Evolutionary conservation across 2,797 vertebrate species (phyloP).

Genomic region (Vespertilio murinus): DNA sequence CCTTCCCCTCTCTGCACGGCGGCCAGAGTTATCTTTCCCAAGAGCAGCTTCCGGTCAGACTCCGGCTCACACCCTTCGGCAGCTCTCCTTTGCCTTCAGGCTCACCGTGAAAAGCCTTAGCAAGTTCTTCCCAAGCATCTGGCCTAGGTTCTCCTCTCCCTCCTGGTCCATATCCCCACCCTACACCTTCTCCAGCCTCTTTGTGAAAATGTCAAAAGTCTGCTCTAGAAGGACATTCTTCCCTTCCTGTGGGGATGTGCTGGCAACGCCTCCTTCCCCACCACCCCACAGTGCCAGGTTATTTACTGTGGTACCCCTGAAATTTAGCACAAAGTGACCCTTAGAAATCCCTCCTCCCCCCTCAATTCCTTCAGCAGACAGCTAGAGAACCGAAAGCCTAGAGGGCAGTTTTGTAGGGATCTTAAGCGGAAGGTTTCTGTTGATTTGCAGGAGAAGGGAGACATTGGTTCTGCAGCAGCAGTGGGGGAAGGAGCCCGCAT

Average conservation of each 20-base stretch:
- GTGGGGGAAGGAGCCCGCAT: not conserved
- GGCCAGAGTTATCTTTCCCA: not conserved
- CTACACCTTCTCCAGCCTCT: not conserved
- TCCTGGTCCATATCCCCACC: not conserved
- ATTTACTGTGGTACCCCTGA: accelerated
- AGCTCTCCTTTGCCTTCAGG: not conserved
- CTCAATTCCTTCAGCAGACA: not conserved
- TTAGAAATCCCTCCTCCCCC: no score
- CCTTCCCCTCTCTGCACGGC: not conserved
- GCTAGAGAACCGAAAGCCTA: not conserved
- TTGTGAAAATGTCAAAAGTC: not conserved
- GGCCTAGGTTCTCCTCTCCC: not conserved
- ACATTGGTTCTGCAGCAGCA: not conserved
- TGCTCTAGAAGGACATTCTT: not conserved
- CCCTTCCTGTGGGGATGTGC: not conserved
- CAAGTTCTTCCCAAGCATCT: not conserved
- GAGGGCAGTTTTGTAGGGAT: not conserved
- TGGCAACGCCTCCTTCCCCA: not conserved
- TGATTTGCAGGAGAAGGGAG: not conserved
- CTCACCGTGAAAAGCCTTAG: not conserved
- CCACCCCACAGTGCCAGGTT: accelerated
- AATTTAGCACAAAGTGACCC: not conserved
- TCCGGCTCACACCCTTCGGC: not conserved
- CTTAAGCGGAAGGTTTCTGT: not conserved
- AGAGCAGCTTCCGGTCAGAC: not conserved